Conservation (phyloP, 2,797 vertebrate genomes). For the Argentina silus region DNA sequence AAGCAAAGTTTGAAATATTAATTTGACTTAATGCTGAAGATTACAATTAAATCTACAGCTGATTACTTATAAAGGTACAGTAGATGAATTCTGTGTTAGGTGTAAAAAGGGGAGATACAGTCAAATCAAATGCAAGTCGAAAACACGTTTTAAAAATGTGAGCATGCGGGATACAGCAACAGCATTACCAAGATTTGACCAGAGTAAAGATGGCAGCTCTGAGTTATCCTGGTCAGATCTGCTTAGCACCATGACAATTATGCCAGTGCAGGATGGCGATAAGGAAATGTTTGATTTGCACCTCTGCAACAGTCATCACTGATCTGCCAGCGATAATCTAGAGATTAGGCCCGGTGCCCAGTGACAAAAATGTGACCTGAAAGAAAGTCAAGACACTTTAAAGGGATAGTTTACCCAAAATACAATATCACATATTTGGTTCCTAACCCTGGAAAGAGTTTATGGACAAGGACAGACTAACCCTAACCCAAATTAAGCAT, state of each 20-base stretch:
- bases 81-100: conserved; percentile 17
- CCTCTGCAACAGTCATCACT: conserved; percentile 11
- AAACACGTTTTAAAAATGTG: conserved; percentile 6
- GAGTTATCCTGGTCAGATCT: conserved; percentile 17
- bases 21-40: conserved; percentile 1
- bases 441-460: no score
- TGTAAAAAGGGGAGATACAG: neutral
- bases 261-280: conserved; percentile 7
- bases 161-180: conserved; percentile 1
- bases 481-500: no score
- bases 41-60: conserved; percentile 29
- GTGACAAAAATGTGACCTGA: neutral
- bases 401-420: neutral
- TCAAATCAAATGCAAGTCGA: conserved; percentile 22
- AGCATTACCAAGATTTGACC: neutral
- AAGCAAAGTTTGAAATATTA: neutral
- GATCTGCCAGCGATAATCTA: conserved; percentile 16
- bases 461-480: no score
- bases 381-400: neutral
- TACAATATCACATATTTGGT: no score
- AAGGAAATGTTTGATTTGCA: conserved; percentile 22
- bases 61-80: conserved; percentile 40
- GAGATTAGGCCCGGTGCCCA: neutral
- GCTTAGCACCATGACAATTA: conserved; percentile 12
- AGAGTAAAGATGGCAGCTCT: conserved; percentile 1